Evolutionary conservation across 2,888 invertebrate genomes (phyloP), one percentile per base, ranked within the genome.

Genomic region (Erebia ligea): DNA sequence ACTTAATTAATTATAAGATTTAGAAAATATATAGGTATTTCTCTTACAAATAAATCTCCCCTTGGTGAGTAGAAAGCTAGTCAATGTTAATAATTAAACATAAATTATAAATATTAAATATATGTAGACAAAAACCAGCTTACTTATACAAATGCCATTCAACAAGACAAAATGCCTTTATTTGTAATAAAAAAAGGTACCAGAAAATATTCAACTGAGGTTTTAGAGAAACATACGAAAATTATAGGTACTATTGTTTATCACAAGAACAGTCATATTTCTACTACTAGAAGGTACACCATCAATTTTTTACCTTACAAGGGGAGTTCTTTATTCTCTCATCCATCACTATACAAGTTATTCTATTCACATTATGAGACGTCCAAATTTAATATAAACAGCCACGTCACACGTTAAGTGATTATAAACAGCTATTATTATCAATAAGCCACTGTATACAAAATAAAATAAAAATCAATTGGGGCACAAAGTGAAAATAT

Each of bases 401-500:
- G 86, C 85, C 84, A 89, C 86, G 86, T 85, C 88, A 87, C 88
- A 83, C 85, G 80, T 80, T 86, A 86, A 85, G 88, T 91, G 89
- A 87, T 82, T 87, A 73, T 84, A 85, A 82, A 82, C 84, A 90
- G 91, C 91, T 85, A 90, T 88, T 87, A 73, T 85, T 87, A 88
- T 84, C 89, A 91, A 90, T 85, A 92, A 93, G 91, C 92, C 89
- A 90, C 91, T 89, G 86, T 85, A 86, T 86, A 87, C 80, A 88
- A 91, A 91, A 89, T 87, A 89, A 91, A 90, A 88, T 84, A 87
- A 91, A 91, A 85, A 88, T 89, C 89, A 90, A 92, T 91, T 85
- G 83, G 77, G 83, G 86, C 86, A 89, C 87, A 86, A 86, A 91
- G 84, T 81, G 86, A 82, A 84, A 82, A 87, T 90, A 91, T 89